Percentiles rank a stretch among this genome's conserved stretches.
phyloP scores from a whole-genome alignment of 2,113 vertebrate genomes.

The Mellivora capensis region DNA sequence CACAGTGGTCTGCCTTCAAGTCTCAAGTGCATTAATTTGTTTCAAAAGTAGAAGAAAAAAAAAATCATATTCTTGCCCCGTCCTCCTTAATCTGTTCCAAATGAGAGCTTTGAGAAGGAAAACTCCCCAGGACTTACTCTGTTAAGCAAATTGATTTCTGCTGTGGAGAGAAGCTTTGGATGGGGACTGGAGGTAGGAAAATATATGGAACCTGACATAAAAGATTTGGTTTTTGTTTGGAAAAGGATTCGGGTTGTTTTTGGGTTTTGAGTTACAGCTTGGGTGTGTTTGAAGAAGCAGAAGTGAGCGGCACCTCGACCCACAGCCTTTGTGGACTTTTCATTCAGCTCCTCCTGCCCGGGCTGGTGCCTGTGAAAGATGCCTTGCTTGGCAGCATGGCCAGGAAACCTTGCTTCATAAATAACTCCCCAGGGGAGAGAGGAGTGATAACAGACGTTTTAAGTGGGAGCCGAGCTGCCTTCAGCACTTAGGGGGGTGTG shows the following conservation, averaged over 20 bases:
- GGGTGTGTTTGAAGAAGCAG: constrained; percentile 61
- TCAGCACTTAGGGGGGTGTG: constrained; percentile 44
- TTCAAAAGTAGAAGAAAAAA: neutral
- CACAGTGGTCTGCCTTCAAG: constrained; percentile 66
- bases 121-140: constrained; percentile 72
- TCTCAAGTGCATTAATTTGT: constrained; percentile 74
- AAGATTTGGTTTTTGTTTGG: constrained; percentile 59
- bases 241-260: constrained; percentile 68
- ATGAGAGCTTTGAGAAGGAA: constrained; percentile 71
- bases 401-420: constrained; percentile 68
- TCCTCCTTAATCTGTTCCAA: constrained; percentile 82
- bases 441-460: constrained; percentile 75
- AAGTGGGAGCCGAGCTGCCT: constrained; percentile 71
- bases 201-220: constrained; percentile 61
- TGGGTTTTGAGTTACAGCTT: constrained; percentile 60
- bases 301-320: constrained; percentile 44
- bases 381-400: constrained; percentile 69
- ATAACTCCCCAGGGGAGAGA: constrained; percentile 70
- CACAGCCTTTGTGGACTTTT: constrained; percentile 50
- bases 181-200: constrained; percentile 60
- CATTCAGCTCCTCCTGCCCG: constrained; percentile 52
- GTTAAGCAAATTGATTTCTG: constrained; percentile 78
- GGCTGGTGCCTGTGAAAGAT: constrained; percentile 67
- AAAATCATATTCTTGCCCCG: neutral
- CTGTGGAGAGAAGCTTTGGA: constrained; percentile 37